These are phyloP conservation scores for Oedothorax gibbosus DNA, from an alignment of 1,140 invertebrate species.

Conservation along the genomic window DNA sequence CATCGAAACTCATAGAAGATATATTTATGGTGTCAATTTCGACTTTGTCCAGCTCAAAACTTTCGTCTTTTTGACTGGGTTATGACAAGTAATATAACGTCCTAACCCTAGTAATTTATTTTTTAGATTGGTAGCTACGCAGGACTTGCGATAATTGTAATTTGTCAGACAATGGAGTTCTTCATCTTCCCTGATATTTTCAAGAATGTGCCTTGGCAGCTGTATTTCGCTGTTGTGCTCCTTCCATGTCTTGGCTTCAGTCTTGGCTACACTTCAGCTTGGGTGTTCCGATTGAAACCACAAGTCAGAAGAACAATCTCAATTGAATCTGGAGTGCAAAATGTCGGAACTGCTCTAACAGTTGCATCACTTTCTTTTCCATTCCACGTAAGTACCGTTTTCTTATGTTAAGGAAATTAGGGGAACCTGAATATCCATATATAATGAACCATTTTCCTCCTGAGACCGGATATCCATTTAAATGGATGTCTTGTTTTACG, in stretches of 20 bases:
- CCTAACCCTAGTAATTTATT: neutral
- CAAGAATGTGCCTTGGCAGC: constrained; percentile 66
- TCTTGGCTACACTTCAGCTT: constrained; percentile 67
- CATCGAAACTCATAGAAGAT: no score
- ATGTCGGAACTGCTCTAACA: constrained; percentile 67
- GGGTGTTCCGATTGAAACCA: constrained; percentile 65
- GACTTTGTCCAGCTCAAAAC: no score
- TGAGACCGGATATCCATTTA: no score
- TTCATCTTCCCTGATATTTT: constrained; percentile 66
- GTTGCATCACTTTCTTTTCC: constrained; percentile 65
- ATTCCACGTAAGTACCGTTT: constrained; percentile 60
- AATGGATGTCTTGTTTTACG: no score
- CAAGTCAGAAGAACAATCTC: constrained; percentile 67
- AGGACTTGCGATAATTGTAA: constrained; percentile 63
- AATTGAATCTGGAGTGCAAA: constrained; percentile 70
- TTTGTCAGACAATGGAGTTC: constrained; percentile 65
- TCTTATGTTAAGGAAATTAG: no score
- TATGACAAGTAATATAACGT: no score
- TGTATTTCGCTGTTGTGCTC: constrained; percentile 66
- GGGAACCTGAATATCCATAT: no score
- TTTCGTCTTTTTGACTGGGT: no score
- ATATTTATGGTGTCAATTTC: no score
- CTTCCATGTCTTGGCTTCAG: constrained; percentile 68
- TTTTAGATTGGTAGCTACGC: constrained; percentile 63
- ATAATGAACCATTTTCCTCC: no score